Conservation (phyloP, 2,797 vertebrate genomes). For the Ara ararauna region DNA sequence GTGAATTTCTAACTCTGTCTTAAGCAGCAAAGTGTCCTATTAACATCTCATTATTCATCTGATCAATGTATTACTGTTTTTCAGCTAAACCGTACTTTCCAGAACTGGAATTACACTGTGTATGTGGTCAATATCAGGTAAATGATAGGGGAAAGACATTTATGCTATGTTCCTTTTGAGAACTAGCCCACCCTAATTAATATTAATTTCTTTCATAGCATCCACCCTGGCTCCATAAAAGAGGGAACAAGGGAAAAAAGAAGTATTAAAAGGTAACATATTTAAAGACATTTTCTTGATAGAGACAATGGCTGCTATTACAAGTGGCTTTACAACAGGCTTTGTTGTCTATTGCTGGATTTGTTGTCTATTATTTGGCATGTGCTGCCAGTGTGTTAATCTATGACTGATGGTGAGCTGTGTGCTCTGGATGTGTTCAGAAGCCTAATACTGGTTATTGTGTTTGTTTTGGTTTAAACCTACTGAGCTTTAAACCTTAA, state of each 20-base stretch:
- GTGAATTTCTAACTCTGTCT: background rate
- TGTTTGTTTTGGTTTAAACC: conserved; percentile 30
- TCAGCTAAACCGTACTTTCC: conserved; percentile 91
- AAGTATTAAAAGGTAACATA: conserved; percentile 75
- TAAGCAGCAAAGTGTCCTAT: background rate
- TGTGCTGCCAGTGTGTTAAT: background rate
- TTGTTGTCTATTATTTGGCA: background rate
- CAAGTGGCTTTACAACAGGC: background rate
- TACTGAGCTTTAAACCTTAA: background rate
- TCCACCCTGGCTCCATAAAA: conserved; percentile 46
- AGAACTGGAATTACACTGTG: conserved; percentile 88
- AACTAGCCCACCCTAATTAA: background rate
- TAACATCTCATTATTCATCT: background rate
- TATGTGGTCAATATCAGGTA: conserved; percentile 88
- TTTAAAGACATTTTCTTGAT: background rate
- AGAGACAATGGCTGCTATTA: background rate
- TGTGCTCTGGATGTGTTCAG: background rate
- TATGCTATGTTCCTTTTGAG: background rate
- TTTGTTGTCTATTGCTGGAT: background rate
- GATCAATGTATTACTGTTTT: conserved; percentile 71
- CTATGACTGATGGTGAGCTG: background rate
- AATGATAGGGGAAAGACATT: conserved; percentile 31
- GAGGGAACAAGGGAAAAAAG: conserved; percentile 77
- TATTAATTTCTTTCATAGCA: conserved; percentile 58
- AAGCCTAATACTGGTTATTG: background rate